Percentiles rank a stretch among this genome's conserved stretches.
phyloP scores from a whole-genome alignment of 2,888 invertebrate genomes.

The Lasius platythorax region DNA sequence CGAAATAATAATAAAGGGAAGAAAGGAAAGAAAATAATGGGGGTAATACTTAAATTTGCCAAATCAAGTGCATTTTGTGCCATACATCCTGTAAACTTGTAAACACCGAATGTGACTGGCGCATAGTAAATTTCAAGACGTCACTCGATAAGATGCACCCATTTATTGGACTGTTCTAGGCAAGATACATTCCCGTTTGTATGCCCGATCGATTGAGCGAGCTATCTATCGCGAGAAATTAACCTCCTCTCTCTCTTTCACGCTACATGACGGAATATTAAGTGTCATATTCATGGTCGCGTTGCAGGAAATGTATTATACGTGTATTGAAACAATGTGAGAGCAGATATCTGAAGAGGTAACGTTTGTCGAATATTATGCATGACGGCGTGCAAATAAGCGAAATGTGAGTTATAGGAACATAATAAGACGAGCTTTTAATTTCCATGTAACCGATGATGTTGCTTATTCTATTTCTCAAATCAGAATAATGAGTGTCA shows the following conservation, averaged over 20 bases:
- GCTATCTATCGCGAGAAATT: slow-evolving; percentile 64
- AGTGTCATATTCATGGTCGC: slow-evolving; percentile 64
- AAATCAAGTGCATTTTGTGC: not conserved
- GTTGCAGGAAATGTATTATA: slow-evolving; percentile 58
- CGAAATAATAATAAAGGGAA: slow-evolving; percentile 26
- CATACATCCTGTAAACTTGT: not conserved
- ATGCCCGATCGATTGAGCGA: slow-evolving; percentile 54
- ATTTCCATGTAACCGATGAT: slow-evolving; percentile 52
- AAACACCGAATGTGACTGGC: slow-evolving; percentile 18
- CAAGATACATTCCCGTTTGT: slow-evolving; percentile 23
- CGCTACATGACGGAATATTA: slow-evolving; percentile 62
- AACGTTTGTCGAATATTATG: slow-evolving; percentile 38
- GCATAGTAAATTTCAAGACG: slow-evolving; percentile 40
- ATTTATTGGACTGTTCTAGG: slow-evolving; percentile 39
- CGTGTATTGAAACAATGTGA: slow-evolving; percentile 56
- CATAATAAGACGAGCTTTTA: slow-evolving; percentile 32
- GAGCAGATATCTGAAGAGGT: slow-evolving; percentile 30
- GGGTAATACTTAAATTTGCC: not conserved
- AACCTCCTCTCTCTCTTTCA: slow-evolving; percentile 38
- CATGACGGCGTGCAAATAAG: slow-evolving; percentile 34
- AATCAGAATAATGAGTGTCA: not conserved
- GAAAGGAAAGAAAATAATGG: not conserved
- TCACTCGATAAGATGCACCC: slow-evolving; percentile 32
- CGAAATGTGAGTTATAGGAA: not conserved
- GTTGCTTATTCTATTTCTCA: not conserved